Evolutionary conservation across 2,797 vertebrate species (phyloP), one percentile per base, ranked within the genome.

Genomic region (Pampus argenteus): DNA sequence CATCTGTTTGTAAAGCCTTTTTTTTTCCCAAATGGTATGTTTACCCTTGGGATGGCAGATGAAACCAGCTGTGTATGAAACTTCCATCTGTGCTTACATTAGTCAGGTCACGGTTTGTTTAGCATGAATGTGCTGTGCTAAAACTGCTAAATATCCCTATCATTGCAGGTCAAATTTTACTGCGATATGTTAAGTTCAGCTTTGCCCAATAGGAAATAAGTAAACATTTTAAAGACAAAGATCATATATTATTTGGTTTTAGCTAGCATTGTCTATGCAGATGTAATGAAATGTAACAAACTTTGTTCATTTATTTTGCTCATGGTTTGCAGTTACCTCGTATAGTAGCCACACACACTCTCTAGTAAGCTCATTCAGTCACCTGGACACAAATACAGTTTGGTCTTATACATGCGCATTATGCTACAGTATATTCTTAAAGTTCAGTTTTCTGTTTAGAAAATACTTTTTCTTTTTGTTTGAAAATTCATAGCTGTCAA

Each of bases 81-180:
- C 79, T 66, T 88, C 91, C 92, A 92, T 93, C 91, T 93, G 92
- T 90, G 88, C 89, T 90, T 90, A 89, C 85, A 92, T 92, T 92
- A 92, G 85, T 87, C 83, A 86, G 82, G 89, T 89, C 88, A 91
- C 40, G 81, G 78, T 92, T 91, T 91, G 88, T 90, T 92, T 90
- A 91, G 70, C 85, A 68, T 81, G 76, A 86, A 86, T 82, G 68
- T 69, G 88, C 75, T 66, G 75, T 55, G 34, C 68, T 81, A 62
- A 84, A 82, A 74, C 74, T 63, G 31, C 63, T 84, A 66, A 45
- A 62, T 57, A 56, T 47, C 55, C 76, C 55, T 51, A 64, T 82
- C 56, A 70, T 74, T 74, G 56, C 26, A 82, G 44, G 42, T 78
- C 4, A 61, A 45, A 31, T 79, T 74, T 82, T 62, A 64, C 20